Base-by-base conservation (phyloP, 2,888 invertebrate genomes). In the Glaucopsyche alexis region DNA sequence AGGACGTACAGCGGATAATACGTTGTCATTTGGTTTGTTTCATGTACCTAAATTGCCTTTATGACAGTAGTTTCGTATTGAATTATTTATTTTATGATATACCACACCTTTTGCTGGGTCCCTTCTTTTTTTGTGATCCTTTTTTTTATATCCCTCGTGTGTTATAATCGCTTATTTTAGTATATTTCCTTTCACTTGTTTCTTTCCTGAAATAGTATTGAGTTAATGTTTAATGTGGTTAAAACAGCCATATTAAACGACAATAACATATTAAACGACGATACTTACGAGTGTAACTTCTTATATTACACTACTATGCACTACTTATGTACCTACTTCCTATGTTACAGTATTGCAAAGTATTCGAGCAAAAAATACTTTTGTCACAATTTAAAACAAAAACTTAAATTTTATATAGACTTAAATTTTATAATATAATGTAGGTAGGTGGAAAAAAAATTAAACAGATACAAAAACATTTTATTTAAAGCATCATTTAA, bases 1-100 rank as follows among this genome's bases (percentile, higher is more conserved):
- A 72, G 76, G 7, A 75, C 38, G 67, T 75, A 77, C 50, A 79
- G 78, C n/a, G 78, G 73, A 69, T 77, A 79, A 52, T 77, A 78
- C 3, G 76, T 76, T 9, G 79, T 77, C 76, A 79, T 79, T 73
- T 60, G 66, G 42, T 72, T 40, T 19, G 14, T 47, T 64, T 66
- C 47, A 38, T 29, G 19, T 65, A 47, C 64, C 45, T n/a, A 11
- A 64, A 7, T 66, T 14, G 6, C 13, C 7, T 60, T 38, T 60
- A 14, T 60, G 29, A 60, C 60, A 7, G 29, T 29, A 60, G 11
- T 29, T 60, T 55, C 11, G 19, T 55, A 14, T 60, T 7, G 42
- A 42, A 1, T 42, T 7, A 60, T 5, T 7, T 60, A 11, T 38
- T 5, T 60, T 7, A 29, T 29, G 11, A 6, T 5, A 60, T 60